Base-by-base conservation (phyloP, 2,888 invertebrate species). In the Thereva nobilitata region DNA sequence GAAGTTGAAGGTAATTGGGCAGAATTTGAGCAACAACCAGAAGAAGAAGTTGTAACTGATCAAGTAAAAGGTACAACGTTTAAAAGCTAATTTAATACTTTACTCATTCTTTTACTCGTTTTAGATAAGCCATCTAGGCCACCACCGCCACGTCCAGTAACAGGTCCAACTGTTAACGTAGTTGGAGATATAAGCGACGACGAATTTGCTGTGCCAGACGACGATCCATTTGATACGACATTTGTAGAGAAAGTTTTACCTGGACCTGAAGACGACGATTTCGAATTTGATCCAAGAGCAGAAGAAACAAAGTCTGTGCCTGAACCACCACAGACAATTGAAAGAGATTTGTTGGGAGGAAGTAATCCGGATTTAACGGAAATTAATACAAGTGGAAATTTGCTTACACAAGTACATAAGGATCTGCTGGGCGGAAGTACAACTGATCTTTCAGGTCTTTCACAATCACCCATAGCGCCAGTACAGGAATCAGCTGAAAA, bases 141-240 rank as follows among this genome's bases (percentile, higher is more conserved):
- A 12, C 77, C 81, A 42, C 80, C 82, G 38, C 76, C 75, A 5
- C 74, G 82, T 71, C 76, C 81, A 71, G 66, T 78, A 50, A 55
- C 45, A 55, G 73, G 76, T 0, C 74, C 75, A 9, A 77, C 76
- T 5, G 76, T 77, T 1, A 74, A 75, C 8, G 76, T 75, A 67
- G 71, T 77, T 1, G 77, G 77, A 23, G 23, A 23, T 23, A 23
- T 23, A 64, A 77, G 79, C 59, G 85, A 86, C 75, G 75, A 82
- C 71, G 86, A 84, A 70, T 85, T 86, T 74, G 87, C 86, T 74
- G 70, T 75, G 47, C 82, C 82, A 59, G 93, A 77, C 66, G 79
- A 79, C 76, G 81, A 93, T 84, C 93, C 93, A 0, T 93, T 93
- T 74, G 93, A 93, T 75, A 93, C 93, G 34, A 87, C 90, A 57